These are phyloP conservation scores for Drosophila parthenogenetica DNA, from an alignment of 2,888 invertebrate genomes.

Conservation along the genomic window DNA sequence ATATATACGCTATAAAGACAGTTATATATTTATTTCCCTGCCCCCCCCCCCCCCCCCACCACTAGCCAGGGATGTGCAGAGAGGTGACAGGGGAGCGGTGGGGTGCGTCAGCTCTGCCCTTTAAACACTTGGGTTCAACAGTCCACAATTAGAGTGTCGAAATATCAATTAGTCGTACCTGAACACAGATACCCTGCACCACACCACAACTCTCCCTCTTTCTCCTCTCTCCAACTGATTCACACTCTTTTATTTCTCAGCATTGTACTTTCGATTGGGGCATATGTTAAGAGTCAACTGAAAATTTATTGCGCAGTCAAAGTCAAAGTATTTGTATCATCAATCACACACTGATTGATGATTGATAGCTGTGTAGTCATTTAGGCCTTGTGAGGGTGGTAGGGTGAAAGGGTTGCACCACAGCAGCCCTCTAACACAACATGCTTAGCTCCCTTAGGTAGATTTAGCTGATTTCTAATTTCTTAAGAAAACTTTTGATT, in stretches of 20 bases:
- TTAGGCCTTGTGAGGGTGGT: too few relatives aligned
- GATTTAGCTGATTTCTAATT: too few relatives aligned
- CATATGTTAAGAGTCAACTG: slow-evolving; percentile 46
- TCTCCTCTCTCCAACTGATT: neutral
- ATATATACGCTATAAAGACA: slow-evolving; percentile 21
- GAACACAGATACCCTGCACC: slow-evolving; percentile 15
- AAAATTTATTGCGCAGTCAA: slow-evolving; percentile 56
- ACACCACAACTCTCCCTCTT: neutral
- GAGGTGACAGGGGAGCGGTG: too few relatives aligned
- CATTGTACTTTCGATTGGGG: slow-evolving; percentile 25
- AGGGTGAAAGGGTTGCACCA: neutral
- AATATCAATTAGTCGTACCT: slow-evolving; percentile 47
- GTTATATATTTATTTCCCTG: slow-evolving; percentile 15
- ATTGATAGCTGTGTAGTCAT: neutral
- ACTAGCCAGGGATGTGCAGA: too few relatives aligned
- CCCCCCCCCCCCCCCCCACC: too few relatives aligned
- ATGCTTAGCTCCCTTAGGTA: neutral
- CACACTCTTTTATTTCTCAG: neutral
- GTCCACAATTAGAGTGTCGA: slow-evolving; percentile 23
- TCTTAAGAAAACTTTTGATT: too few relatives aligned
- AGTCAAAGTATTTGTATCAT: slow-evolving; percentile 44
- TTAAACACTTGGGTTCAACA: slow-evolving; percentile 15
- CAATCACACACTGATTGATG: slow-evolving; percentile 34
- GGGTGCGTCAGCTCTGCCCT: slow-evolving; percentile 6
- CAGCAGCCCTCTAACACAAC: neutral